A percentile compares a stretch with the other conserved stretches of the same genome.
Evolutionary conservation across 2,888 invertebrate species (phyloP).

Genomic region (Seladonia tumulorum): DNA sequence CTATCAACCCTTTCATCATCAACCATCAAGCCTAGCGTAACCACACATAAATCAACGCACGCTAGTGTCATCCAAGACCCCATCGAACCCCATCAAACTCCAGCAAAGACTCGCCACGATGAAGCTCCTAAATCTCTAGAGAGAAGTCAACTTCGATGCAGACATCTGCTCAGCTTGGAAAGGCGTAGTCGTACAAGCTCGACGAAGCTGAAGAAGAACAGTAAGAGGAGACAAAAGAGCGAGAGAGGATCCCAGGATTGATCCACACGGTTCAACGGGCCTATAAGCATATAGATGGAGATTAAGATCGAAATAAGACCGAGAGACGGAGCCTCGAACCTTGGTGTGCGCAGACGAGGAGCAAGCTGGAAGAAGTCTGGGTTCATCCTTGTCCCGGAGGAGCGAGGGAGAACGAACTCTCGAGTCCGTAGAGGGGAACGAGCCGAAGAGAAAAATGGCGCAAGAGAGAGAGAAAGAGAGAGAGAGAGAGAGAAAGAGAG

Average conservation of each 20-base stretch:
- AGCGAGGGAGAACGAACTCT: slow-evolving; percentile 25
- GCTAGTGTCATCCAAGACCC: background rate
- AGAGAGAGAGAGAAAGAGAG: background rate
- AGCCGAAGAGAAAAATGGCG: slow-evolving; percentile 16
- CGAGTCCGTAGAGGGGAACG: background rate
- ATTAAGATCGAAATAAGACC: slow-evolving; percentile 49
- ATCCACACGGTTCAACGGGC: slow-evolving; percentile 15
- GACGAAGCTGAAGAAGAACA: background rate
- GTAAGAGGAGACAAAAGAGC: background rate
- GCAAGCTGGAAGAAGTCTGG: slow-evolving; percentile 1
- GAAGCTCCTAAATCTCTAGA: background rate
- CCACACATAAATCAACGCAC: background rate
- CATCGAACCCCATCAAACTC: background rate
- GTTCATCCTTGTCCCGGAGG: slow-evolving; percentile 12
- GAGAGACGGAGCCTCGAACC: slow-evolving; percentile 13
- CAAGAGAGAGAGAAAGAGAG: background rate
- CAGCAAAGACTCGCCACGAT: background rate
- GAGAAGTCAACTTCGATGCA: background rate
- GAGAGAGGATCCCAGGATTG: slow-evolving; percentile 5
- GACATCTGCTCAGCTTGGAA: background rate
- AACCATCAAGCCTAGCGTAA: background rate
- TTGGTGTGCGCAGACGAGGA: slow-evolving; percentile 14
- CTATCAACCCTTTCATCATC: background rate
- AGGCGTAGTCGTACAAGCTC: background rate
- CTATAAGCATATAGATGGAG: slow-evolving; percentile 39